Evolutionary conservation across 2,888 invertebrate genomes (phyloP), one percentile per base, ranked within the genome.

Genomic region (Spilarctia lutea): DNA sequence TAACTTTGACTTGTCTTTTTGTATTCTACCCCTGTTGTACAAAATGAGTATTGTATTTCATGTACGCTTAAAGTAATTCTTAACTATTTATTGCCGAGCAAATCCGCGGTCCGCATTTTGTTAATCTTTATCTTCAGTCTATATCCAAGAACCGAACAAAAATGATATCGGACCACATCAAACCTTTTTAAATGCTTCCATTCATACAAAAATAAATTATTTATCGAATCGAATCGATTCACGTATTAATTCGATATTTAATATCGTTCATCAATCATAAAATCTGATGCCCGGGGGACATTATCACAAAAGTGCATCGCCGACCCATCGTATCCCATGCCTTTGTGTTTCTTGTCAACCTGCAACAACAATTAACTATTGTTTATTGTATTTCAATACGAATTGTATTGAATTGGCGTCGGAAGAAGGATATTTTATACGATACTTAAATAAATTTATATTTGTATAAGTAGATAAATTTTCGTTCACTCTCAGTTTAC

Each of bases 191-290:
- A 90, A 88, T 87, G 77, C 82, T 85, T 78, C 81, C 87, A 87
- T 90, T 91, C 87, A 80, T 79, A 83, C 88, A 87, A 91, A 93
- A 94, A 93, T 94, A 91, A 92, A 94, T 92, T 90, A 92, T 93
- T 91, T 89, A 93, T 93, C 87, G 82, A 85, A 83, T 83, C 79
- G 85, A 89, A 89, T 91, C 91, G 91, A 91, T 91, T 91, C 93
- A 91, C 89, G 92, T 93, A 92, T 94, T 93, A 91, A 94, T 93
- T 93, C 92, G 87, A 88, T 91, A 85, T 87, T 87, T 89, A 88
- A 91, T 92, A 92, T 92, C 90, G 90, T 81, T 85, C 94, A 93
- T 95, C 94, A 93, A 94, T 95, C 95, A 94, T 94, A 94, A 56
- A 92, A 82, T 84, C 86, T 87, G 90, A 86, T 90, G 89, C 89